These are phyloP conservation scores for Panthera leo DNA, from an alignment of 2,113 vertebrate species.

Conservation along the genomic window DNA sequence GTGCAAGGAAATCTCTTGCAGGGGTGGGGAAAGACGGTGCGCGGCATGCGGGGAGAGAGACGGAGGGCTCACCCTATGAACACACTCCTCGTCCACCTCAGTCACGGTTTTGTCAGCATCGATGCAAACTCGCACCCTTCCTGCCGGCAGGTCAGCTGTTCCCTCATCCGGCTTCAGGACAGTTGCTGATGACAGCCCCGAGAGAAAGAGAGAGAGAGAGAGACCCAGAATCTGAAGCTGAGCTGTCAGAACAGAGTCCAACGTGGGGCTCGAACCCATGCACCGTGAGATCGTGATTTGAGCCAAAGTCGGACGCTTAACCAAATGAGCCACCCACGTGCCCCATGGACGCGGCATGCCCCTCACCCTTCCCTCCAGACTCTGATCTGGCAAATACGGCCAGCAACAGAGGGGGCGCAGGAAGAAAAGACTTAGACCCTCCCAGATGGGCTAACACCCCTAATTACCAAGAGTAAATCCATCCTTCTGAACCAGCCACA, in stretches of 20 bases:
- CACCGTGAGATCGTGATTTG: too few relatives aligned
- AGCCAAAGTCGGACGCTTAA: too few relatives aligned
- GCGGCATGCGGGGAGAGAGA: too few relatives aligned
- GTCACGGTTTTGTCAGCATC: constrained; percentile 84
- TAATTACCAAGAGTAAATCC: constrained; percentile 90
- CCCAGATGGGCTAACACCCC: not conserved
- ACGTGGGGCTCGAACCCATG: too few relatives aligned
- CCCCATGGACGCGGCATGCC: not conserved
- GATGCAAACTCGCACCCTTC: constrained; percentile 89
- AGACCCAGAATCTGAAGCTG: too few relatives aligned
- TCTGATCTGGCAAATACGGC: accelerated
- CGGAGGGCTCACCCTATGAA: constrained; percentile 88
- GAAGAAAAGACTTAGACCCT: too few relatives aligned
- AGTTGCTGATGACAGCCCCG: constrained; percentile 85
- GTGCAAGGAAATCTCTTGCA: too few relatives aligned
- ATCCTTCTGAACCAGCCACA: constrained; percentile 93
- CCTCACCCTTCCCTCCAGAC: not conserved
- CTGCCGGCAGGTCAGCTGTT: constrained; percentile 89
- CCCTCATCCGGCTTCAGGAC: constrained; percentile 96
- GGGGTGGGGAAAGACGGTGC: not conserved
- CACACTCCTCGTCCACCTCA: constrained; percentile 87
- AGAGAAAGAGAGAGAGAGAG: not conserved
- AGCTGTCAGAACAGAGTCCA: too few relatives aligned
- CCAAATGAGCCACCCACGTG: too few relatives aligned
- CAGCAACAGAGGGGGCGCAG: accelerated